Evolutionary conservation across 2,797 vertebrate species (phyloP).

Genomic region (Ctenopoma multispine): DNA sequence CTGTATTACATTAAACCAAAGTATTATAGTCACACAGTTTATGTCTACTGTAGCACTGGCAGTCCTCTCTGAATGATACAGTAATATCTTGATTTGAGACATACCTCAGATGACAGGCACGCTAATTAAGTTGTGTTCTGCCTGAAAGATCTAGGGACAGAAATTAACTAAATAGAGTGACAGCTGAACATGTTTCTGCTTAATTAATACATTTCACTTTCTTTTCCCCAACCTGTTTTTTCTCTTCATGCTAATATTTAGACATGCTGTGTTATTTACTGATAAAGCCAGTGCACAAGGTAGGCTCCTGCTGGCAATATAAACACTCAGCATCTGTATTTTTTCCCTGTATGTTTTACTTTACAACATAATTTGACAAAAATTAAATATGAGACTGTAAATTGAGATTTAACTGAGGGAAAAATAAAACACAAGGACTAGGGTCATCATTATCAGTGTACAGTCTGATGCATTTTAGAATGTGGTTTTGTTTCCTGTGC

Average conservation of each 20-base stretch:
- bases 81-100: conserved; percentile 48
- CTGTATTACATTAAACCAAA: conserved; percentile 7
- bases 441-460: neutral
- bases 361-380: conserved; percentile 52
- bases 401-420: neutral
- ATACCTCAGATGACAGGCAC: conserved; percentile 63
- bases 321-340: conserved; percentile 38
- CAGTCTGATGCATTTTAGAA: neutral
- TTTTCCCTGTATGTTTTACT: conserved; percentile 21
- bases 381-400: conserved; percentile 15
- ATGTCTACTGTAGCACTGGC: conserved; percentile 5
- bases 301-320: conserved; percentile 51
- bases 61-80: conserved; percentile 14
- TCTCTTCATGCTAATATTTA: conserved; percentile 53
- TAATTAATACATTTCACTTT: conserved; percentile 57
- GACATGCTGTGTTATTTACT: conserved; percentile 60
- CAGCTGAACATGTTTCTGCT: conserved; percentile 47
- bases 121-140: conserved; percentile 69
- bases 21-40: conserved; percentile 24
- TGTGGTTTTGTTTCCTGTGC: conserved; percentile 1
- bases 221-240: conserved; percentile 23
- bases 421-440: neutral
- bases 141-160: conserved; percentile 54
- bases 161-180: conserved; percentile 20
- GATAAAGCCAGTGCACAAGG: conserved; percentile 40